Evolutionary conservation across 2,113 vertebrate species (phyloP).

Genomic region (Xenopus tropicalis): DNA sequence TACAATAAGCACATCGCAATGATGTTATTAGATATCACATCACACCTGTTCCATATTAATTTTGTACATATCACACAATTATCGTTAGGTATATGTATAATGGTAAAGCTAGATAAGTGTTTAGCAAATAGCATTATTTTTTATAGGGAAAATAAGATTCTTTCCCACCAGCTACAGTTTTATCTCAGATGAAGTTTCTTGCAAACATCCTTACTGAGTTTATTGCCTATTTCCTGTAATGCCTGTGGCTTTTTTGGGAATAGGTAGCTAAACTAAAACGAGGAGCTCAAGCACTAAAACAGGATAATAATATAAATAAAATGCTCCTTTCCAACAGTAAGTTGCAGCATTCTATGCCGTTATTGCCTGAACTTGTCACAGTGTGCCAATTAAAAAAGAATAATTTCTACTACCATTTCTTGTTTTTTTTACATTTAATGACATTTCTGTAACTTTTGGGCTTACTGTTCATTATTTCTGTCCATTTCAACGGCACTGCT

Average conservation of each 20-base stretch:
- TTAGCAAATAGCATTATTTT: too few relatives aligned
- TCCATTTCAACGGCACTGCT: neutral
- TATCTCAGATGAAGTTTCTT: neutral
- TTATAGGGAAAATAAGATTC: too few relatives aligned
- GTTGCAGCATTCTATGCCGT: slow-evolving; percentile 14
- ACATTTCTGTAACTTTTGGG: neutral
- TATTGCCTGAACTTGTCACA: slow-evolving; percentile 30
- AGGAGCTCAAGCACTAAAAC: slow-evolving; percentile 1
- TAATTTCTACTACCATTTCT: slow-evolving; percentile 16
- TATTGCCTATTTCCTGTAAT: neutral
- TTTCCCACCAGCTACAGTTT: neutral
- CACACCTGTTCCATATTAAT: too few relatives aligned
- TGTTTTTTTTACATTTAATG: slow-evolving; percentile 3
- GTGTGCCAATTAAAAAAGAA: slow-evolving; percentile 36
- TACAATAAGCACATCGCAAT: too few relatives aligned
- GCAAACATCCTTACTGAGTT: neutral
- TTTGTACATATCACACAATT: too few relatives aligned
- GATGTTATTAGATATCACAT: too few relatives aligned
- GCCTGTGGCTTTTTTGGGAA: neutral
- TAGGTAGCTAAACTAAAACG: slow-evolving; percentile 8
- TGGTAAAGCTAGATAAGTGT: too few relatives aligned
- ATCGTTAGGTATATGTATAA: too few relatives aligned
- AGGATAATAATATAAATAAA: slow-evolving; percentile 14
- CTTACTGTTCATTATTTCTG: slow-evolving; percentile 27
- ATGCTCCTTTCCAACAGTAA: neutral